Evolutionary conservation across 1,140 invertebrate genomes (phyloP).

Genomic region (Drosophila jambulina): DNA sequence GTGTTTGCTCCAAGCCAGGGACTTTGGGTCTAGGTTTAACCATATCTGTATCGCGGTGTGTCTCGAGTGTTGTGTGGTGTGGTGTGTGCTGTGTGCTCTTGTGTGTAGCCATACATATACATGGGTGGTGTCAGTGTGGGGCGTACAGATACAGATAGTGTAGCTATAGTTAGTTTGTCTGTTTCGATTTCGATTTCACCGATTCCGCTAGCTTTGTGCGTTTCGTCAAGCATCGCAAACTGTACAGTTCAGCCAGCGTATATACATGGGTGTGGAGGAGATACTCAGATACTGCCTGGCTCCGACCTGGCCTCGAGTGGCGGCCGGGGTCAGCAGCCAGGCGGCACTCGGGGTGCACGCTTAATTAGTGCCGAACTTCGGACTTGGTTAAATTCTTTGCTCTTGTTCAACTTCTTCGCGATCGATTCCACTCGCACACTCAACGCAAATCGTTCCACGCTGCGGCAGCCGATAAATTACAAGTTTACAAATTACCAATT

Average conservation of each 20-base stretch:
- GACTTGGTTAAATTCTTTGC: conserved; percentile 54
- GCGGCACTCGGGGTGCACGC: conserved; percentile 61
- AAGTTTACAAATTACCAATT: conserved; percentile 38
- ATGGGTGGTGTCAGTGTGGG: conserved; percentile 13
- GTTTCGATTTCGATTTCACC: conserved; percentile 70
- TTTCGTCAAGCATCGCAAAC: conserved; percentile 60
- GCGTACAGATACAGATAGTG: conserved; percentile 15
- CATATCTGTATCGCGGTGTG: conserved; percentile 22
- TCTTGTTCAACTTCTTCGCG: conserved; percentile 34
- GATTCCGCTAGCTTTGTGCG: conserved; percentile 80
- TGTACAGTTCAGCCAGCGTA: conserved; percentile 60
- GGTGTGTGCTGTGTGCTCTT: not conserved
- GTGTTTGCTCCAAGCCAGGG: conserved; percentile 18
- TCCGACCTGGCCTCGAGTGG: conserved; percentile 8
- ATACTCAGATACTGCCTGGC: conserved; percentile 32
- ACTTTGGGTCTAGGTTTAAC: conserved; percentile 10
- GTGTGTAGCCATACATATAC: conserved; percentile 43
- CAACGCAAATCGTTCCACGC: conserved; percentile 21
- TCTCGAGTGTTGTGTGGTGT: conserved; percentile 6
- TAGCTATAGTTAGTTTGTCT: conserved; percentile 38
- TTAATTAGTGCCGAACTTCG: conserved; percentile 68
- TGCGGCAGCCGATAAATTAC: conserved; percentile 33
- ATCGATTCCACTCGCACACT: conserved; percentile 25
- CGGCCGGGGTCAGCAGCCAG: conserved; percentile 31
- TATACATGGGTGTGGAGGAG: conserved; percentile 48